These are phyloP conservation scores for Tauraco hartlaubi DNA, from an alignment of 2,797 vertebrate genomes.

Conservation along the genomic window DNA sequence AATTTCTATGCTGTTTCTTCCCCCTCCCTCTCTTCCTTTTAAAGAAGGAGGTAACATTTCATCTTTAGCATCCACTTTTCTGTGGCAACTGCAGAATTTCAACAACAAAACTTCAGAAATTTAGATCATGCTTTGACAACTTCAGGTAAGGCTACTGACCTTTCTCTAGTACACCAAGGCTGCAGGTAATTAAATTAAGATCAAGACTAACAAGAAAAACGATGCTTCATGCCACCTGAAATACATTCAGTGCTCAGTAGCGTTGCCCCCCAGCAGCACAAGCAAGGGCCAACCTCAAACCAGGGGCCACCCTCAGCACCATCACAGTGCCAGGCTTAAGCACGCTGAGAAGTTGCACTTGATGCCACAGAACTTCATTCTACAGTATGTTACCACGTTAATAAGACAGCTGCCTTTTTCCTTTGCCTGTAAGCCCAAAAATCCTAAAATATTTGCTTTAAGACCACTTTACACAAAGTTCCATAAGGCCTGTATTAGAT, in stretches of 20 bases:
- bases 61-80: not conserved
- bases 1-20: not conserved
- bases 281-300: not conserved
- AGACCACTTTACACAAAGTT: not conserved
- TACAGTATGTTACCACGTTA: not conserved
- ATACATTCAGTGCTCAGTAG: accelerated
- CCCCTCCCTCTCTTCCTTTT: not conserved
- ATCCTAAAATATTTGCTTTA: constrained; percentile 6
- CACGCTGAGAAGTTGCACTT: not conserved
- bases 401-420: not conserved
- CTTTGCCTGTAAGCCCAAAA: constrained; percentile 48
- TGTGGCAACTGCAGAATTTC: not conserved
- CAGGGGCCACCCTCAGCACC: no score
- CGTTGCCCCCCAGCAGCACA: accelerated
- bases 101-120: not conserved
- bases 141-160: not conserved
- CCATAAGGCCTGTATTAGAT: not conserved
- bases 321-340: not conserved
- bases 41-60: not conserved
- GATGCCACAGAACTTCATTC: not conserved
- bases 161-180: not conserved
- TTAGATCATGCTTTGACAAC: not conserved
- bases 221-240: not conserved
- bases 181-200: not conserved
- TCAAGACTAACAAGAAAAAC: not conserved